Conservation (phyloP, 2,888 invertebrate genomes). For the Oscheius sp. region DNA sequence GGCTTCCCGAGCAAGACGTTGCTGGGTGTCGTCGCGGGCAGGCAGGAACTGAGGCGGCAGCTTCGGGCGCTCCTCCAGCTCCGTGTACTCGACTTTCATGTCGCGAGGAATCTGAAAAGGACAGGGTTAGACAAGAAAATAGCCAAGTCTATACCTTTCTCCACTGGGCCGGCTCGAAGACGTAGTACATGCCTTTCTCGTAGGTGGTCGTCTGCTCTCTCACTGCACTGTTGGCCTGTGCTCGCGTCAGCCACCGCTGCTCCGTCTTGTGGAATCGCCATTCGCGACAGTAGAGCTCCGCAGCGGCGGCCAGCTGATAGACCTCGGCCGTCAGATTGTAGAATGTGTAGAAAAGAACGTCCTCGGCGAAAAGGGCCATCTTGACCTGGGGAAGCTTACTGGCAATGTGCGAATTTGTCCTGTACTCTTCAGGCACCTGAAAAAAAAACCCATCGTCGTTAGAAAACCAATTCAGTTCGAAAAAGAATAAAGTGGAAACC, state of each 20-base stretch:
- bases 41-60: background rate
- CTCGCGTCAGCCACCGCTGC: background rate
- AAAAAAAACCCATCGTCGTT: background rate
- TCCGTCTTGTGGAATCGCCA: conserved; percentile 5
- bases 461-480: no score
- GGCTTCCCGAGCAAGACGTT: no score
- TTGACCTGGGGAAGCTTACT: background rate
- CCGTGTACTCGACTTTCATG: background rate
- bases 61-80: background rate
- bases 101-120: conserved; percentile 2
- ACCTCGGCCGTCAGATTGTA: background rate
- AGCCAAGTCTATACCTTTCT: background rate
- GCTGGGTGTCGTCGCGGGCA: background rate
- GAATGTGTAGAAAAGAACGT: conserved; percentile 1
- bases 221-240: background rate
- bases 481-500: background rate
- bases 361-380: background rate
- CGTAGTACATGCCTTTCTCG: background rate
- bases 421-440: conserved; percentile 11
- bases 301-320: conserved; percentile 2
- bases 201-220: conserved; percentile 1
- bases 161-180: conserved; percentile 8
- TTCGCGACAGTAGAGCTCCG: background rate
- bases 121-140: background rate
- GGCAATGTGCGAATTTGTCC: background rate